Conservation (phyloP, 1,140 invertebrate genomes). For the Meloidogyne exigua region DNA sequence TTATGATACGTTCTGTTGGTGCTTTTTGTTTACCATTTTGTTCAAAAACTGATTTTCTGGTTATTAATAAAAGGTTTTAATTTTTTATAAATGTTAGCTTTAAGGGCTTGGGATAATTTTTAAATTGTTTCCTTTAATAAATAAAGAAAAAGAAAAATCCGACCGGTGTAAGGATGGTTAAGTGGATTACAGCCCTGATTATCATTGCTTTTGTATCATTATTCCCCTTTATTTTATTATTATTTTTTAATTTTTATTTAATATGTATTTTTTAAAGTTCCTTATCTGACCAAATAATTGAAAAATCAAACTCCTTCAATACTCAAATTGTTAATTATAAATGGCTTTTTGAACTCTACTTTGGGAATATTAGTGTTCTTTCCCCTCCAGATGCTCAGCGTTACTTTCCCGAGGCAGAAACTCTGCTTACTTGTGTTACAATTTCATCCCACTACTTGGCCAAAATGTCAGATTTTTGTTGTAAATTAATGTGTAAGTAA, state of each 20-base stretch:
- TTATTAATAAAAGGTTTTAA: slow-evolving; percentile 12
- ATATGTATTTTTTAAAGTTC: background rate
- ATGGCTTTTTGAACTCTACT: slow-evolving; percentile 87
- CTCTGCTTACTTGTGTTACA: background rate
- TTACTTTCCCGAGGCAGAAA: slow-evolving; percentile 17
- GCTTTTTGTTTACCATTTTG: slow-evolving; percentile 26
- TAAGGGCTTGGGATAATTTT: background rate
- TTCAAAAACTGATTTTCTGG: slow-evolving; percentile 26
- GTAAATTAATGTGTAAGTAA: slow-evolving; percentile 30
- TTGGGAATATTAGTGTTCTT: slow-evolving; percentile 69
- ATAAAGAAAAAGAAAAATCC: no score
- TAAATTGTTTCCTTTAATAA: no score
- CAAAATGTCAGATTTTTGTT: slow-evolving; percentile 32
- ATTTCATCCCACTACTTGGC: slow-evolving; percentile 24
- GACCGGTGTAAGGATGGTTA: no score
- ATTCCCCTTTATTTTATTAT: background rate
- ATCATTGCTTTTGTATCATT: no score
- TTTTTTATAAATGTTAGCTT: background rate
- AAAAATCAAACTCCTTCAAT: background rate
- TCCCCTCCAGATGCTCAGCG: slow-evolving; percentile 20
- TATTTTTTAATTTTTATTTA: background rate
- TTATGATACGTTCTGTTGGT: slow-evolving; percentile 35
- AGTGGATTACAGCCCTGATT: no score
- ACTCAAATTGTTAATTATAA: slow-evolving; percentile 78
- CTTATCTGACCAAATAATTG: background rate